Evolutionary conservation across 1,140 invertebrate genomes (phyloP).

Genomic region (Nephotettix cincticeps): DNA sequence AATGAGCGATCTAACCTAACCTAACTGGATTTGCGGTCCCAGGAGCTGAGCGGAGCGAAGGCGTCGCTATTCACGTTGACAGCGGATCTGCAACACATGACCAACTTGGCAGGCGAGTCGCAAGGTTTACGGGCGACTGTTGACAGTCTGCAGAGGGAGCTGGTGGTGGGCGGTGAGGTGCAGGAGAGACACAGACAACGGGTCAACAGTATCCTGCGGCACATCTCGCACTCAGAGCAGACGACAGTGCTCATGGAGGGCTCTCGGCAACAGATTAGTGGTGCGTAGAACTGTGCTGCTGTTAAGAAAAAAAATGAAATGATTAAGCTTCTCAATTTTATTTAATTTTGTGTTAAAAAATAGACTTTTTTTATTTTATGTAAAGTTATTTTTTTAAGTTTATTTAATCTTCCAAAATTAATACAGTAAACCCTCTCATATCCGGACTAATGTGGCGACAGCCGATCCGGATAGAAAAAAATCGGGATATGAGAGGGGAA

Average conservation of each 20-base stretch:
- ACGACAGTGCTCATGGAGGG: conserved; percentile 47
- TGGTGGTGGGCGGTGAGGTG: conserved; percentile 50
- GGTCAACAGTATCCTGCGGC: conserved; percentile 48
- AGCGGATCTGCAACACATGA: conserved; percentile 46
- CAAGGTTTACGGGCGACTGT: conserved; percentile 46
- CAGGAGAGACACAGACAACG: conserved; percentile 52
- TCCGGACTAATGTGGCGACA: no score
- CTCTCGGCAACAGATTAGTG: conserved; percentile 50
- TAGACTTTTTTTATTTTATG: no score
- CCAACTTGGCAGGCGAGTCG: conserved; percentile 44
- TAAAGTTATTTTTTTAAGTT: no score
- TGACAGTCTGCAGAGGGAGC: conserved; percentile 46
- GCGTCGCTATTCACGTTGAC: conserved; percentile 46
- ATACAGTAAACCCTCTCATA: no score
- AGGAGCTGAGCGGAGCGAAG: conserved; percentile 43
- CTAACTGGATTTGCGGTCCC: no score
- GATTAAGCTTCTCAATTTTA: no score
- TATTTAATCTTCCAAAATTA: no score
- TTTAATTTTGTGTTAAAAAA: no score
- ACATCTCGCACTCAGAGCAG: conserved; percentile 48
- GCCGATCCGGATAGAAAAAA: no score
- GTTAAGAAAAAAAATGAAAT: no score
- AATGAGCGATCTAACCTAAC: no score
- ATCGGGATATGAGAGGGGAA: no score
- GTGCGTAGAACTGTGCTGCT: conserved; percentile 10